phyloP scores from a whole-genome alignment of 2,888 invertebrate genomes.

The Sthenelais limicola region DNA sequence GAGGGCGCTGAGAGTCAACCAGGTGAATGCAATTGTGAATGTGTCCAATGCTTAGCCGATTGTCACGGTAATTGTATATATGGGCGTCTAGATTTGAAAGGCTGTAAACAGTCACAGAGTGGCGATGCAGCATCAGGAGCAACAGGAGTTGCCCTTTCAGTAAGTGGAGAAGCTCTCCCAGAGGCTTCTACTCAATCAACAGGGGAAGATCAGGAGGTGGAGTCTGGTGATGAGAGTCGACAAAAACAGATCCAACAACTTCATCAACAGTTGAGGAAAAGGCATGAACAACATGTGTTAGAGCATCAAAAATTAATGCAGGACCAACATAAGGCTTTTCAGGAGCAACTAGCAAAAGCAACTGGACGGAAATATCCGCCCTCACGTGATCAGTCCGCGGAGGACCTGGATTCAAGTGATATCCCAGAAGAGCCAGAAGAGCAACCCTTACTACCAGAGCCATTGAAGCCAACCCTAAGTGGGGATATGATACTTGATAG shows the following conservation, averaged over 20 bases:
- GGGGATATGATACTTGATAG: slow-evolving; percentile 5
- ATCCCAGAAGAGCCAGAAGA: slow-evolving; percentile 15
- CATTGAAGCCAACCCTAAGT: slow-evolving; percentile 18
- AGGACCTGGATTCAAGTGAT: neutral
- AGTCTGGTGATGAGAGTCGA: too few species aligned
- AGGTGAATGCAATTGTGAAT: slow-evolving; percentile 16
- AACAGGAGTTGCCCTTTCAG: neutral
- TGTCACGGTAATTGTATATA: slow-evolving; percentile 33
- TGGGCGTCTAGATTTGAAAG: slow-evolving; percentile 22
- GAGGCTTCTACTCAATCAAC: too few species aligned
- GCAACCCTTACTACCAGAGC: slow-evolving; percentile 22
- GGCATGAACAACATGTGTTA: slow-evolving; percentile 25
- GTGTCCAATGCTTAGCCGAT: slow-evolving; percentile 25
- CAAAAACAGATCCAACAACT: slow-evolving; percentile 24
- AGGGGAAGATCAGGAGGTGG: slow-evolving; percentile 36
- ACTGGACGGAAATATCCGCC: slow-evolving; percentile 22
- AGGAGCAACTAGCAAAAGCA: slow-evolving; percentile 29
- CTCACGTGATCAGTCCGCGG: neutral
- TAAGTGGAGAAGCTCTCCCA: neutral
- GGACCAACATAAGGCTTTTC: slow-evolving; percentile 25
- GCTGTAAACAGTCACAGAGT: slow-evolving; percentile 14
- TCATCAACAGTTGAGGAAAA: slow-evolving; percentile 16
- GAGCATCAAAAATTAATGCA: slow-evolving; percentile 28
- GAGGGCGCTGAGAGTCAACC: neutral
- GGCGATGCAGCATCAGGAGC: neutral